Base-by-base conservation (phyloP, 2,888 invertebrate species). In the Heliconius hortense region DNA sequence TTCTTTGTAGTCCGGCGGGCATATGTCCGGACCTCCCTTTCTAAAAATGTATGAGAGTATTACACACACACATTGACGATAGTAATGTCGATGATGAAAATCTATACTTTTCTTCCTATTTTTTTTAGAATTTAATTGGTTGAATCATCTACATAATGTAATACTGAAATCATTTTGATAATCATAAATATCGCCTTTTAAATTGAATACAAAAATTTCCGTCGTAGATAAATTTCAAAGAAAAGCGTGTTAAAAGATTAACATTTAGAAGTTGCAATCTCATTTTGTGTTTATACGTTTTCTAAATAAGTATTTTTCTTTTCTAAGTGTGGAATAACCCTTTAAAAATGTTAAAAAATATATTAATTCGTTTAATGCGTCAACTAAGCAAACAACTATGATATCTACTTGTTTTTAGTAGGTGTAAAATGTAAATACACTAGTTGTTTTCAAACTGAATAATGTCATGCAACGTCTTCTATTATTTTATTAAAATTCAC, bases 1-100 rank as follows among this genome's bases (percentile, higher is more conserved):
- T 84, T 96, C 96, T 86, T 96, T 96, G 84, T 96, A 97, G 88
- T 97, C 96, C 24, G 97, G 97, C 67, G 97, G 97, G 84, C 97
- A 97, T 79, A 96, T 95, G 86, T 96, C 96, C 28, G 97, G 97
- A 15, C 97, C 97, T 82, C 97, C 96, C 84, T 94, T 92, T 86
- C 95, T 95, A 87, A 60, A 53, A 53, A 53, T n/a, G n/a, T 10
- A 53, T 53, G 8, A 53, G 21, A 53, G 21, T 48, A 48, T 15
- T 5, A 18, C 18, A 48, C 48, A 18, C 18, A 48, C 48, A 18
- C 18, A 48, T 15, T 18, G 7, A 48, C 18, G 48, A 18, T 7
- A 48, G 15, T 18, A 48, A 7, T 48, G 48, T 7, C 28, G 4
- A 28, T 28, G 2, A 28, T 28, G 28, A 28, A 28, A 28, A 28